Evolutionary conservation across 1,140 invertebrate genomes (phyloP).

Genomic region (Pseudachorutes palmiensis): DNA sequence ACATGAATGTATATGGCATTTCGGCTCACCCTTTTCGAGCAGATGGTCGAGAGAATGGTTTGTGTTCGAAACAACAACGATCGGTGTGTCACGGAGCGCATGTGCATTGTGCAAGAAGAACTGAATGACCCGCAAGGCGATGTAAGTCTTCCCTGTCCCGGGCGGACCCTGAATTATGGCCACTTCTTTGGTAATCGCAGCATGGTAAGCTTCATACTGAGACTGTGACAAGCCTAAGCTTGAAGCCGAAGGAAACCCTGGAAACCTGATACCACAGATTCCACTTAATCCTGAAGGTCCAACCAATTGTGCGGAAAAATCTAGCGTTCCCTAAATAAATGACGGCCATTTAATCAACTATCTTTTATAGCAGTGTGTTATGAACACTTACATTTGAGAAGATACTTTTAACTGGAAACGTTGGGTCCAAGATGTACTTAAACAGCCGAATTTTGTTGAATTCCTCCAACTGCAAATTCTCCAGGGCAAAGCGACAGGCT

Average conservation of each 20-base stretch:
- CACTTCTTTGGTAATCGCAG: constrained; percentile 55
- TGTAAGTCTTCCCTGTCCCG: constrained; percentile 69
- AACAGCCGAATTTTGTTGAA: neutral
- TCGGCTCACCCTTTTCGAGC: constrained; percentile 57
- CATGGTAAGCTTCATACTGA: constrained; percentile 52
- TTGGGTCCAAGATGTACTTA: constrained; percentile 2
- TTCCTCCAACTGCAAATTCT: neutral
- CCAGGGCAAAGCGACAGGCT: constrained; percentile 50
- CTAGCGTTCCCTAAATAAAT: no score
- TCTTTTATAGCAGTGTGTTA: neutral
- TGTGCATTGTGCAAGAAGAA: neutral
- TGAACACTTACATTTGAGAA: neutral
- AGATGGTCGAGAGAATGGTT: constrained; percentile 86
- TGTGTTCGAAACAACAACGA: constrained; percentile 72
- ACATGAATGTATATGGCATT: no score
- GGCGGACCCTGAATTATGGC: constrained; percentile 62
- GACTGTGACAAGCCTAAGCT: constrained; percentile 48
- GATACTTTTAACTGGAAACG: neutral
- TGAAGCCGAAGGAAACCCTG: constrained; percentile 39
- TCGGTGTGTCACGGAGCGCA: constrained; percentile 42
- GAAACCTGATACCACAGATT: neutral
- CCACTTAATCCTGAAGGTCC: no score
- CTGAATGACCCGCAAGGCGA: constrained; percentile 43
- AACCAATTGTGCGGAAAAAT: no score
- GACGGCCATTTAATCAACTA: no score